Evolutionary conservation across 53 echinoderm and acorn worm genomes (phyloP).

Genomic region (Luidia sarsii): DNA sequence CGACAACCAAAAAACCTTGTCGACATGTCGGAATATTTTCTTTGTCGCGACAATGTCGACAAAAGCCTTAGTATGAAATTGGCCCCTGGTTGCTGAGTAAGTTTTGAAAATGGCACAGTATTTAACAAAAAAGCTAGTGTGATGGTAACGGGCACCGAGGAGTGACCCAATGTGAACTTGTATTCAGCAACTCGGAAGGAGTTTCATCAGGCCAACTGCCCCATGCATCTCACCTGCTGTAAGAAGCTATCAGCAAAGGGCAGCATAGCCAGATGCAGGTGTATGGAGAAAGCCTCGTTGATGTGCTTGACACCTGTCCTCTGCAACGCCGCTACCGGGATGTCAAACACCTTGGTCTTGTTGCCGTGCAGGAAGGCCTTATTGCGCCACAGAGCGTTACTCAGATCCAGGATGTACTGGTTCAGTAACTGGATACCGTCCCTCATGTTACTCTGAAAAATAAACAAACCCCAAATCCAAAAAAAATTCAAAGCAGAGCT

Average conservation of each 20-base stretch:
- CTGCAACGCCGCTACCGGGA: constrained; percentile 56
- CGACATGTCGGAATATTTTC: too few relatives aligned
- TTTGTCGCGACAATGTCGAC: too few relatives aligned
- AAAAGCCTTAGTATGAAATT: too few relatives aligned
- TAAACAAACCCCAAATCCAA: too few relatives aligned
- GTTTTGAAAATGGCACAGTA: too few relatives aligned
- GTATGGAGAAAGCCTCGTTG: constrained; percentile 75
- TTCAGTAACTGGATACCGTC: constrained; percentile 64
- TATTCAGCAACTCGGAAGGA: too few relatives aligned
- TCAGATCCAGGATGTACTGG: constrained; percentile 81
- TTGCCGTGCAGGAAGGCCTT: constrained; percentile 64
- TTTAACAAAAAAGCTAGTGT: too few relatives aligned
- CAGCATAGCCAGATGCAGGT: constrained; percentile 73
- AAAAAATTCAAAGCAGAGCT: too few relatives aligned
- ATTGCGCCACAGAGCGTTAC: constrained; percentile 87
- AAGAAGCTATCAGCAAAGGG: constrained; percentile 76
- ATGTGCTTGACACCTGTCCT: constrained; percentile 60
- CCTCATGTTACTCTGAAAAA: constrained; percentile 50
- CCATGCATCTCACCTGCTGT: constrained; percentile 87
- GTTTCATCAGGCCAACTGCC: neutral
- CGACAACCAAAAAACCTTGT: too few relatives aligned
- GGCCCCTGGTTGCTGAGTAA: too few relatives aligned
- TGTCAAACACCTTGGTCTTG: constrained; percentile 56
- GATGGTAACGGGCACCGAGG: too few relatives aligned
- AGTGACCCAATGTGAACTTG: too few relatives aligned